Conservation (phyloP, 2,113 vertebrate genomes). For the Protomyctophum bolini region DNA sequence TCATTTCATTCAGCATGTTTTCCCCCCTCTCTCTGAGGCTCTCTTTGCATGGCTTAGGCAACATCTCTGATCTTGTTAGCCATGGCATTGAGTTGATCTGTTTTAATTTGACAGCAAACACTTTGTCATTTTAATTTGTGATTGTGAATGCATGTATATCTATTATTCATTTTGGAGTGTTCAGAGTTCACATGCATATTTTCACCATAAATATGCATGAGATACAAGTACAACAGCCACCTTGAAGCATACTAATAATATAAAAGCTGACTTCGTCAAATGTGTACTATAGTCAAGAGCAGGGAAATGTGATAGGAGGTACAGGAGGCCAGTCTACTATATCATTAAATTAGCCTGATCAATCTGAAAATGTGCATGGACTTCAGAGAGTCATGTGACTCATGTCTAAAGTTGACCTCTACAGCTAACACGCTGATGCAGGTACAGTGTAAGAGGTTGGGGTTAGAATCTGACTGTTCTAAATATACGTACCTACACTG, state of each 20-base stretch:
- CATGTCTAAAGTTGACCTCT: not conserved
- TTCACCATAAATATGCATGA: not conserved
- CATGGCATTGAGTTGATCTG: not conserved
- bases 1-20: slow-evolving; percentile 9
- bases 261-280: not conserved
- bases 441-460: not conserved
- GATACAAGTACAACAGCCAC: not conserved
- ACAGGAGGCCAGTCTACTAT: not conserved
- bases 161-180: slow-evolving; percentile 21
- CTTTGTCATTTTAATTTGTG: slow-evolving; percentile 18
- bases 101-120: not conserved
- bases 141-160: not conserved
- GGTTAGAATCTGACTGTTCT: slow-evolving; percentile 11
- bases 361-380: not conserved
- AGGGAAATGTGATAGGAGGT: not conserved
- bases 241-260: not conserved
- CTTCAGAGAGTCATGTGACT: not conserved
- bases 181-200: slow-evolving; percentile 14
- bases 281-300: not conserved
- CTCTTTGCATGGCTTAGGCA: not conserved
- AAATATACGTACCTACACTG: slow-evolving; percentile 7
- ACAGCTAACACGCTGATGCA: not conserved
- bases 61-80: slow-evolving; percentile 10
- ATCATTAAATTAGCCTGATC: not conserved
- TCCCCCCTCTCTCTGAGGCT: not conserved